These are phyloP conservation scores for Valencia hispanica DNA, from an alignment of 2,797 vertebrate genomes.

Conservation along the genomic window DNA sequence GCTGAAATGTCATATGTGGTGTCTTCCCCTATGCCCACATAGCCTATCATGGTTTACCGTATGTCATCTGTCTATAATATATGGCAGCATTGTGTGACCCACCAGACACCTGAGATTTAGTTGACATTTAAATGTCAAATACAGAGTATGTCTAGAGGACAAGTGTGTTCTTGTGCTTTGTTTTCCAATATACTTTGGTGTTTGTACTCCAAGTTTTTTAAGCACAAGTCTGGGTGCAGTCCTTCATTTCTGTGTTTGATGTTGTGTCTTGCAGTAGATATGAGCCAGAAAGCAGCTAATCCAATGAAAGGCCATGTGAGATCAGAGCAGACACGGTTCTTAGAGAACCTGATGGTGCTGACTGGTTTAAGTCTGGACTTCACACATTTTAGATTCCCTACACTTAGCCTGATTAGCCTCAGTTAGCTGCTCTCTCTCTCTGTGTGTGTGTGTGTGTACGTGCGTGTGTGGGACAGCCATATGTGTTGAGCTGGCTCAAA, in stretches of 20 bases:
- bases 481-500: slow-evolving; percentile 13
- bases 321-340: slow-evolving; percentile 63
- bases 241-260: slow-evolving; percentile 14
- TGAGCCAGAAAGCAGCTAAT: slow-evolving; percentile 55
- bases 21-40: slow-evolving; percentile 71
- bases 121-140: slow-evolving; percentile 38
- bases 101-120: not conserved
- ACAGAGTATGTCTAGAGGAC: slow-evolving; percentile 12
- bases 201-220: not conserved
- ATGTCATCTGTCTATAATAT: slow-evolving; percentile 43
- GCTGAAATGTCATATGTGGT: slow-evolving; percentile 45
- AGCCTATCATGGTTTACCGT: slow-evolving; percentile 24
- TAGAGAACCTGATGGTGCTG: slow-evolving; percentile 63
- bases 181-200: not conserved
- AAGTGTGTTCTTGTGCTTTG: not conserved
- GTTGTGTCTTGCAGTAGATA: slow-evolving; percentile 4
- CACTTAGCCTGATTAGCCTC: slow-evolving; percentile 56
- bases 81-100: not conserved
- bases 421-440: slow-evolving; percentile 46
- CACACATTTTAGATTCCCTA: slow-evolving; percentile 68
- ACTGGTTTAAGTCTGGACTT: slow-evolving; percentile 62
- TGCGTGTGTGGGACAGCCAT: not conserved
- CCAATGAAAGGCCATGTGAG: slow-evolving; percentile 68
- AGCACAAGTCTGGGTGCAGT: slow-evolving; percentile 18
- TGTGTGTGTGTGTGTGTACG: not conserved